Percentiles rank a stretch among this genome's conserved stretches.
phyloP scores from a whole-genome alignment of 2,113 vertebrate species.

The Balaeniceps rex region DNA sequence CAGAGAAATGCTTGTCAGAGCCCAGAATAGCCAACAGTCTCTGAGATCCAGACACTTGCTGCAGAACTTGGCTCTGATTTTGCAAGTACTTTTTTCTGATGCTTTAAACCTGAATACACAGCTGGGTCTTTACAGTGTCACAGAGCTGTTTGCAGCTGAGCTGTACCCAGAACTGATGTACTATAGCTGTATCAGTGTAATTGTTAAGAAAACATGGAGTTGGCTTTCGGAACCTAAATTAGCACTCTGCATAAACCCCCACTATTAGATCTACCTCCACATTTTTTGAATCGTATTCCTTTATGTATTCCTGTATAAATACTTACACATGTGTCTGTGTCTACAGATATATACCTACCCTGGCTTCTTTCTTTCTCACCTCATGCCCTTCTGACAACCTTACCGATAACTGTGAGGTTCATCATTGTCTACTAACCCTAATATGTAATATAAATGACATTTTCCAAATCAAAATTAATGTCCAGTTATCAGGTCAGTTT shows the following conservation, averaged over 20 bases:
- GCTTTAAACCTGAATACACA: background rate
- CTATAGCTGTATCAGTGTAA: background rate
- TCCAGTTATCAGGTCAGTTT: background rate
- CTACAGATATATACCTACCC: background rate
- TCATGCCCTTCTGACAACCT: background rate
- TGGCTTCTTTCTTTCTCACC: background rate
- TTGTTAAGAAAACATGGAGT: background rate
- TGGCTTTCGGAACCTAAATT: background rate
- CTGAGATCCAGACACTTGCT: background rate
- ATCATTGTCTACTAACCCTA: background rate
- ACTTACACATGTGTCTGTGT: background rate
- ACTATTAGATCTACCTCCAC: background rate
- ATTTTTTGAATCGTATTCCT: background rate
- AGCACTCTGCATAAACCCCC: background rate
- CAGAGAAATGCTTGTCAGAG: background rate
- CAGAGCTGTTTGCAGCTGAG: background rate
- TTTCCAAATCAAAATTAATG: background rate
- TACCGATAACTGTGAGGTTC: background rate
- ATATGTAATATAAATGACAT: background rate
- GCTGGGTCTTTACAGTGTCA: background rate
- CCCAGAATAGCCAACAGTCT: background rate
- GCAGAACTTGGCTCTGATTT: rapidly evolving
- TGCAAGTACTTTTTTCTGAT: background rate
- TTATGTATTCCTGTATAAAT: background rate
- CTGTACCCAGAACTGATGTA: background rate